Base-by-base conservation (phyloP, 1,140 invertebrate species). In the Danaus plexippus region DNA sequence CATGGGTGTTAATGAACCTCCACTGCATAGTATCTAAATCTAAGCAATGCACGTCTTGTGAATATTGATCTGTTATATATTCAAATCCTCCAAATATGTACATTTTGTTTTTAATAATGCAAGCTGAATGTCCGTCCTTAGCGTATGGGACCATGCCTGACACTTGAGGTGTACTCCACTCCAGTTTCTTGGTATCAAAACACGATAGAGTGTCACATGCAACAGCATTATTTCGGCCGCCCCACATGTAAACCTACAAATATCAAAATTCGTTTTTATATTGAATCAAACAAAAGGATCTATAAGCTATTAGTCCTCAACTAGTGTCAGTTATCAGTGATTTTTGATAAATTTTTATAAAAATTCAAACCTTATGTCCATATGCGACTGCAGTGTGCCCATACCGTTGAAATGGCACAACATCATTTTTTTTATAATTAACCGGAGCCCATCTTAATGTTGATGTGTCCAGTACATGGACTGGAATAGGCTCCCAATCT, bases 71-170 rank as follows among this genome's bases (percentile, higher is more conserved):
- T 47, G 91, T 90, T 22, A 91, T 89, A 68, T 95, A 95, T 83
- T 94, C 91, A 84, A 92, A 97, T 7, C 96, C 96, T 15, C 95
- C 96, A 88, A 96, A 97, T 54, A 97, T 92, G 70, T 92, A 96
- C 96, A 98, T 97, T 66, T 90, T 90, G 69, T 94, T 88, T 57
- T 89, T 88, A 57, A 95, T 92, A 9, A 97, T 87, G 77, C 95
- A 95, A 3, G 96, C 95, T 11, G 95, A 93, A 83, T 98, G 96
- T 0, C 96, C 96, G 88, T 98, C 96, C 68, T 95, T 89, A 0
- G 95, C 91, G 53, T 91, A 90, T 0, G 96, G 96, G 47, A 92
- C 83, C 10, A 80, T 77, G 0, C 95, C 95, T 6, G 82, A 85
- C 0, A 92, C 91, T 59, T 70, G 40, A 9, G 94, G 92, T 42